Evolutionary conservation across 2,888 invertebrate species (phyloP).

Genomic region (Athripsodes cinereus): DNA sequence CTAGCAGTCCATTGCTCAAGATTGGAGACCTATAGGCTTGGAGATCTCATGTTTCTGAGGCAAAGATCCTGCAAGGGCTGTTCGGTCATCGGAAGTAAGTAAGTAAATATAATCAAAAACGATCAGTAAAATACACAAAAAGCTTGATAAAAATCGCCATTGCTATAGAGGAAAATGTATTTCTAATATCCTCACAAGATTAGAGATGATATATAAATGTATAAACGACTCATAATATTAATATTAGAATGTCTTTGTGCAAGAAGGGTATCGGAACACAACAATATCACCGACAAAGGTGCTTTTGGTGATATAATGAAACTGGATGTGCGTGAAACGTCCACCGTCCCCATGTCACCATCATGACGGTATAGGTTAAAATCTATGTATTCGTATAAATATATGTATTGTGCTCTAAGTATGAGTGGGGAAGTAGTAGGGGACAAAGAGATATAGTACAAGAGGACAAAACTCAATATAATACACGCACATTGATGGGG

Average conservation of each 20-base stretch:
- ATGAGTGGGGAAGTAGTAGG: background rate
- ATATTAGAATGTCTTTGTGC: background rate
- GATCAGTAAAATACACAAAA: no score
- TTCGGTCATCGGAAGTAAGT: no score
- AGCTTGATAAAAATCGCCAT: no score
- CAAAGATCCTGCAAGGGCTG: no score
- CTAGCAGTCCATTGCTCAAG: no score
- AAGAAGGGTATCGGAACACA: background rate
- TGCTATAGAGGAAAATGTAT: no score
- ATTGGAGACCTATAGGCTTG: no score
- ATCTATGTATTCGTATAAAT: background rate
- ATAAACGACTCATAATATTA: background rate
- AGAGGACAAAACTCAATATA: background rate
- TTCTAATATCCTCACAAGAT: no score
- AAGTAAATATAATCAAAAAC: no score
- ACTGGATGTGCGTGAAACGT: conserved; percentile 27
- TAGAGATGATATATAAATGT: no score
- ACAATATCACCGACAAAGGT: conserved; percentile 26
- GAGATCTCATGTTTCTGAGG: no score
- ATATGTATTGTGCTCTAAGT: background rate
- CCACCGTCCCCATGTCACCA: conserved; percentile 9
- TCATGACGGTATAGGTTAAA: background rate
- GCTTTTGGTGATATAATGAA: conserved; percentile 22
- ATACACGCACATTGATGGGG: background rate
- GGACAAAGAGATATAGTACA: background rate